Percentiles rank a stretch among this genome's conserved stretches.
Conservation (phyloP, 2,797 vertebrate genomes). For the Molossus alvarezi region DNA sequence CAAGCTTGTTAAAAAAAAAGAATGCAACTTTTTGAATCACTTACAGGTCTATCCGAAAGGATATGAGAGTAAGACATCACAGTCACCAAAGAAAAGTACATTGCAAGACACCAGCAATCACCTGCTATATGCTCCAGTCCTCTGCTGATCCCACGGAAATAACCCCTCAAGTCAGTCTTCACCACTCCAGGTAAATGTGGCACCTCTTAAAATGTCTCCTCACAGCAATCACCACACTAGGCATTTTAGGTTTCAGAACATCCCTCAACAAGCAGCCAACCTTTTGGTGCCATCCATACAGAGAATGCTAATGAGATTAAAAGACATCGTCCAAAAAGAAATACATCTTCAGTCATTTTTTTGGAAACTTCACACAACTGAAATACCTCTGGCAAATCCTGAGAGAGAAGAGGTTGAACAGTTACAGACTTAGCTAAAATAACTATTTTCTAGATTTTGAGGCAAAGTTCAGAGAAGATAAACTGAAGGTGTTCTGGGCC, state of each 20-base stretch:
- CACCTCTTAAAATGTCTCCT: not conserved
- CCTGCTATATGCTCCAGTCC: not conserved
- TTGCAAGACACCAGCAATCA: not conserved
- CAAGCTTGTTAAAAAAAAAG: not conserved
- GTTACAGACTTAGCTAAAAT: conserved; percentile 16
- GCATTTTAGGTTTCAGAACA: not conserved
- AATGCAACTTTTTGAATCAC: conserved; percentile 36
- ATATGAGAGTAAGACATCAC: not conserved
- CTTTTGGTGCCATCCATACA: not conserved
- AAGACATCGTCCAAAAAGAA: not conserved
- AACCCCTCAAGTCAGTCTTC: not conserved
- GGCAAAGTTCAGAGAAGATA: conserved; percentile 19
- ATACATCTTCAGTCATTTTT: not conserved
- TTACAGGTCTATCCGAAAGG: conserved; percentile 47
- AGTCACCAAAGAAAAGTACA: not conserved
- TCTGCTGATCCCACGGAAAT: not conserved
- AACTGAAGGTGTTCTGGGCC: not conserved
- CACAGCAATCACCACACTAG: not conserved
- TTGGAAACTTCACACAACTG: conserved; percentile 2
- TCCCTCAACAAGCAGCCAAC: not conserved
- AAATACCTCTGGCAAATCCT: conserved; percentile 59
- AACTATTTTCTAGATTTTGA: conserved; percentile 45
- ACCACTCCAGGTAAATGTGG: not conserved
- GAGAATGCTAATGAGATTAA: conserved; percentile 41
- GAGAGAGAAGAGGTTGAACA: not conserved